These are phyloP conservation scores for Cecropterus lyciades DNA, from an alignment of 1,140 invertebrate genomes.

Conservation along the genomic window DNA sequence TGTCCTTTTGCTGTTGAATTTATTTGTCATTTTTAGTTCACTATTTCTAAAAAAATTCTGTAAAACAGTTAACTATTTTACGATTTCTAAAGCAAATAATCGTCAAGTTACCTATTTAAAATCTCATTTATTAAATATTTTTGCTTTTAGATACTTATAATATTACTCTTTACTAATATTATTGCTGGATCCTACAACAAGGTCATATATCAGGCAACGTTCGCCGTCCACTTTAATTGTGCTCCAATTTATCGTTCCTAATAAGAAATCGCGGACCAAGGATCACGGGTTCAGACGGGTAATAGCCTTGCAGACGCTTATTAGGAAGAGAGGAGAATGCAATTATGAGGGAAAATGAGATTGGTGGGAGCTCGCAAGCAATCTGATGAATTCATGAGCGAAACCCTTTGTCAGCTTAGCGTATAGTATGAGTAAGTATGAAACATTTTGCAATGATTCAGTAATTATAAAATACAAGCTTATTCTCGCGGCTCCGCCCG, in stretches of 20 bases:
- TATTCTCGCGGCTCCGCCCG: too few species aligned
- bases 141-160: background rate
- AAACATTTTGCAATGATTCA: too few species aligned
- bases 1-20: too few species aligned
- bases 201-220: slow-evolving; percentile 73
- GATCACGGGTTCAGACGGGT: slow-evolving; percentile 16
- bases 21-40: too few species aligned
- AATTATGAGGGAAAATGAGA: slow-evolving; percentile 26
- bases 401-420: background rate
- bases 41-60: too few species aligned
- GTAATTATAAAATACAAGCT: too few species aligned
- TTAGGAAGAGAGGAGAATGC: slow-evolving; percentile 13
- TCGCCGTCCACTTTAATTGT: slow-evolving; percentile 66
- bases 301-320: slow-evolving; percentile 13
- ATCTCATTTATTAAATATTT: too few species aligned
- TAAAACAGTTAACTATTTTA: too few species aligned
- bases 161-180: background rate
- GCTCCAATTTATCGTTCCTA: slow-evolving; percentile 66
- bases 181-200: slow-evolving; percentile 43
- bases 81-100: too few species aligned
- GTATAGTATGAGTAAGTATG: too few species aligned
- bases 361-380: slow-evolving; percentile 20
- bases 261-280: slow-evolving; percentile 45
- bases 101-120: too few species aligned
- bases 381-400: slow-evolving; percentile 17